Base-by-base conservation (phyloP, 2,113 vertebrate species). In the Vimba vimba region DNA sequence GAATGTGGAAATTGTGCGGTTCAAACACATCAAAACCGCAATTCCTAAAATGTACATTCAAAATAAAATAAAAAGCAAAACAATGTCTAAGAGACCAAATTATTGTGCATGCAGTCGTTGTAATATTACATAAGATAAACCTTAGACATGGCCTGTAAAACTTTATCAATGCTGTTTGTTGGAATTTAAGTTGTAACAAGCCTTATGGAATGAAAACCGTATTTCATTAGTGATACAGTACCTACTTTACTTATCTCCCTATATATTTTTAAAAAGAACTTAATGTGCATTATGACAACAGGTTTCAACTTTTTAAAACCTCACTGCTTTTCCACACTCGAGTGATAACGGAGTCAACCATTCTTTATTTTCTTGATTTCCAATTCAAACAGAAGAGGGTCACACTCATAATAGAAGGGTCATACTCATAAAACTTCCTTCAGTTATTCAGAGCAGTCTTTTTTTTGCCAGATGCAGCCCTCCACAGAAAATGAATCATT, bases 341-440 rank as follows among this genome's bases (percentile, higher is more conserved):
- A 47, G 9, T 15, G 21, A 25, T 23, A 21, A 57, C 6, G 19
- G 19, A 23, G 59, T 83, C 52, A 86, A 83, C 12, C 45, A 43
- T 84, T 77, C 59, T 86, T 86, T 86, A 85, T 77, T 81, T 59
- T 59, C 76, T 79, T 45, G 81, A 85, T 82, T 85, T 30, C 11
- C n/a, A 77, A 45, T 85, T 82, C 21, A 86, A 84, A 64, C 85
- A 86, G 47, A 81, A 76, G 79, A 71, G 79, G 85, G 75, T 86
- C 68, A 30, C 80, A 74, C 36, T 60, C 69, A 57, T 23, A 7
- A 55, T 19, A 57, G 19, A 57, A 57, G 55, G 55, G 19, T 57
- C 55, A 57, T 80, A 62, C n/a, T 45, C 62, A 45, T 64, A 55
- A 25, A 45, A 79, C 13, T 11, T 85, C 27, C 75, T 55, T 69